Base-by-base conservation (phyloP, 2,113 vertebrate species). In the Manacus vitellinus region DNA sequence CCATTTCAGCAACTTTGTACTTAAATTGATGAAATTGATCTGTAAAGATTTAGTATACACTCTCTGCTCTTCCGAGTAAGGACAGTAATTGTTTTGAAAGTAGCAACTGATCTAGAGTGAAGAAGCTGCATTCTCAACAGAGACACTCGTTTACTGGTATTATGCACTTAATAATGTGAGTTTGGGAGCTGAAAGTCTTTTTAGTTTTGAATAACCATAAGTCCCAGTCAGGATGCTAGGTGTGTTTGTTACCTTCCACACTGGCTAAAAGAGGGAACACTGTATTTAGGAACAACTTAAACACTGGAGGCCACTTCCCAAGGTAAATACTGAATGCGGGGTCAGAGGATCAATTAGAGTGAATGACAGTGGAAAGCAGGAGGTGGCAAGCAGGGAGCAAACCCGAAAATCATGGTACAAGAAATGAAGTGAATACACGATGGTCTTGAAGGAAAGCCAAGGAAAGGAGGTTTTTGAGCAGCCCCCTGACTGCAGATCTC, bases 391-490 rank as follows among this genome's bases (percentile, higher is more conserved):
- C 80, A 92, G 78, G 84, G 84, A 94, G 35, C 23, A 89, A 89
- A 59, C 61, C 19, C 51, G 49, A 44, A 91, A 94, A 56, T 56
- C 8, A 5, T 47, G 52, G 33, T 92, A 56, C 43, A 52, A 95
- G 73, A 92, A 92, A 74, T 77, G 14, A 63, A 89, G 52, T 55
- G 84, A 91, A 77, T 63, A 63, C 55, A 92, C 86, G 94, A 89
- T 89, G 65, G 52, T 61, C 73, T 92, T 95, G 91, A 92, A 94
- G 89, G 44, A 35, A 81, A 87, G 68, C 80, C 92, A 87, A 55
- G 44, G 52, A 68, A 89, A 59, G 35, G 47, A 84, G 56, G 27
- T 37, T 92, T 94, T 28, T 86, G 39, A 88, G 59, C 63, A 77
- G 59, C 79, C 73, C 56, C 22, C 44, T 77, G 91, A 55, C 27